A percentile compares a stretch with the other conserved stretches of the same genome.
Evolutionary conservation across 2,113 vertebrate genomes (phyloP).

Genomic region (Dasyurus viverrinus): DNA sequence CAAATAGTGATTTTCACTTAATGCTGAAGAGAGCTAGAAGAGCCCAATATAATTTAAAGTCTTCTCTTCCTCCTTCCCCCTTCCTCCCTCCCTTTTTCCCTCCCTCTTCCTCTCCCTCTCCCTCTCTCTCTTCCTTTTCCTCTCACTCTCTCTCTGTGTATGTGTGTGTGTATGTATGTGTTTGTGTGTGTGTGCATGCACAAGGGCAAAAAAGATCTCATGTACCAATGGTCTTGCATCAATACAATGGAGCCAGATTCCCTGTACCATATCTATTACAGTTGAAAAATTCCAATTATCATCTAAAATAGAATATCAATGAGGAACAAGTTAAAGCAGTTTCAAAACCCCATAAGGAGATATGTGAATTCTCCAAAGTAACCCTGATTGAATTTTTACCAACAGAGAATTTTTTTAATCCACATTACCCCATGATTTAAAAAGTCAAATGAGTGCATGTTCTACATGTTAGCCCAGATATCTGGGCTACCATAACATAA

Average conservation of each 20-base stretch:
- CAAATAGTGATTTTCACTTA: not conserved
- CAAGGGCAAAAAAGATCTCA: not conserved
- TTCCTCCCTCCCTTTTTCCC: too few relatives aligned
- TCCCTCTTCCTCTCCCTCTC: too few relatives aligned
- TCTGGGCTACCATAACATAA: not conserved
- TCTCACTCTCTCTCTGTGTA: too few relatives aligned
- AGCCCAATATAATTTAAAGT: not conserved
- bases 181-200: too few relatives aligned
- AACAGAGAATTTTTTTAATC: constrained; percentile 26
- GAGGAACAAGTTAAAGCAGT: constrained; percentile 62
- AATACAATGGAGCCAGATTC: constrained; percentile 41
- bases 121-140: too few relatives aligned
- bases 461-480: constrained; percentile 14
- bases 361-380: constrained; percentile 26
- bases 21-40: not conserved
- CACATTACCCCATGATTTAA: constrained; percentile 18
- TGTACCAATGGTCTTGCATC: not conserved
- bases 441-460: constrained; percentile 14
- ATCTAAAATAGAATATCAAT: constrained; percentile 35
- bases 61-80: not conserved
- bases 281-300: constrained; percentile 57
- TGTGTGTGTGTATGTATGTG: too few relatives aligned
- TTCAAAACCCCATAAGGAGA: constrained; percentile 30
- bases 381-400: not conserved
- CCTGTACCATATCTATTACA: not conserved